phyloP scores from a whole-genome alignment of 2,797 vertebrate species.

The Coccyzus lansbergi region DNA sequence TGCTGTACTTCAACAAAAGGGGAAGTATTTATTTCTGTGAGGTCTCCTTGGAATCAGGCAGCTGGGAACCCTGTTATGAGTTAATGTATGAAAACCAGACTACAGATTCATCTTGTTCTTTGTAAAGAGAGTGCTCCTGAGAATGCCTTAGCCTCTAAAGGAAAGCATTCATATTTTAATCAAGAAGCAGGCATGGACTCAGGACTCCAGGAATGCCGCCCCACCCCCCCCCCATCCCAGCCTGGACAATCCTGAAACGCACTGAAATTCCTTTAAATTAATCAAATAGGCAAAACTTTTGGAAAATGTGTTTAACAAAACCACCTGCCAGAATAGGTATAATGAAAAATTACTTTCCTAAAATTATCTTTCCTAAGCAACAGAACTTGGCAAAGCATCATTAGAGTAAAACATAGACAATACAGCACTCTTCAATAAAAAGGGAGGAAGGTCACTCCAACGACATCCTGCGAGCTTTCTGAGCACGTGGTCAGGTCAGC shows the following conservation, averaged over 20 bases:
- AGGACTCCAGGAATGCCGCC: not conserved
- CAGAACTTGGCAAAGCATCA: not conserved
- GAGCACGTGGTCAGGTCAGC: not conserved
- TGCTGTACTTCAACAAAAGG: constrained; percentile 28
- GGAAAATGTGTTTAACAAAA: not conserved
- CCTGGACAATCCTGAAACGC: not conserved
- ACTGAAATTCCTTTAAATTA: not conserved
- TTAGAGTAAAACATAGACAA: not conserved
- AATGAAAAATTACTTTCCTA: accelerated
- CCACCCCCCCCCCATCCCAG: not conserved
- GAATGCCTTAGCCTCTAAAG: constrained; percentile 24
- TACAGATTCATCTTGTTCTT: constrained; percentile 32
- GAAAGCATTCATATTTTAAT: constrained; percentile 63
- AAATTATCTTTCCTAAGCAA: not conserved
- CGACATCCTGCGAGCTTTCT: not conserved
- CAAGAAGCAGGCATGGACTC: not conserved
- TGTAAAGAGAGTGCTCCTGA: not conserved
- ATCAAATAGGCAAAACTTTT: not conserved
- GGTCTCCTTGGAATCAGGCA: constrained; percentile 60
- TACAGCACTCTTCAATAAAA: accelerated
- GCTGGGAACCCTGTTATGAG: constrained; percentile 49
- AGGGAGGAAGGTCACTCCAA: not conserved
- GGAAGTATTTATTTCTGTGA: constrained; percentile 53
- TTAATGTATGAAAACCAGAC: constrained; percentile 42
- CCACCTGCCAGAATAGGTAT: not conserved